A percentile compares a stretch with the other conserved stretches of the same genome.
Conservation (phyloP, 1,140 invertebrate genomes). For the Mactra quadrangularis region DNA sequence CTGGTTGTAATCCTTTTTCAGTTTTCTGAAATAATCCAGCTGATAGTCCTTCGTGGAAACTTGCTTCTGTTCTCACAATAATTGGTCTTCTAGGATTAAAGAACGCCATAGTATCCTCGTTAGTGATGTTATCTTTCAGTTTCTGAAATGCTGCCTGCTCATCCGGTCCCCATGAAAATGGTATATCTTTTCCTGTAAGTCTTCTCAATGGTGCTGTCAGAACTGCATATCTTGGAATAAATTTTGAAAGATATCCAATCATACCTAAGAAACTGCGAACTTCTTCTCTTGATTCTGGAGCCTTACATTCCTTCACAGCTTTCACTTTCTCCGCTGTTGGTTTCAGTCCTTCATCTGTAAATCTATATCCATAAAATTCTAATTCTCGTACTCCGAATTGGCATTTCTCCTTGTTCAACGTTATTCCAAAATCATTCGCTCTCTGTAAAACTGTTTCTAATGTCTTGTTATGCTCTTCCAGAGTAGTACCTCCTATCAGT, state of each 20-base stretch:
- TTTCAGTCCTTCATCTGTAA: slow-evolving; percentile 65
- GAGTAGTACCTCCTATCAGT: slow-evolving; percentile 32
- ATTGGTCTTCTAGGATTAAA: slow-evolving; percentile 69
- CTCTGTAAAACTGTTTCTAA: slow-evolving; percentile 60
- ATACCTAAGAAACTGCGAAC: slow-evolving; percentile 71
- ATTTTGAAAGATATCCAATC: slow-evolving; percentile 69
- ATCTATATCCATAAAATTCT: slow-evolving; percentile 65
- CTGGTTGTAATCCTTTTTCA: slow-evolving; percentile 64
- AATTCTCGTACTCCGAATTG: slow-evolving; percentile 62
- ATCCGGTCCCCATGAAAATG: slow-evolving; percentile 64
- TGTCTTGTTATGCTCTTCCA: slow-evolving; percentile 66
- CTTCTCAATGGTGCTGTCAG: slow-evolving; percentile 63
- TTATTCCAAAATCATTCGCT: slow-evolving; percentile 62
- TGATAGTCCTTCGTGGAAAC: slow-evolving; percentile 81
- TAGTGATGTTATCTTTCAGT: slow-evolving; percentile 66
- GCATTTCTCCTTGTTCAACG: slow-evolving; percentile 67
- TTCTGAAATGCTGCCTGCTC: slow-evolving; percentile 66
- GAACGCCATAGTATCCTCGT: slow-evolving; percentile 44
- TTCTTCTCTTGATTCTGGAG: slow-evolving; percentile 63
- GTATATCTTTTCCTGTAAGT: slow-evolving; percentile 63
- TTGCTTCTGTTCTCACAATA: slow-evolving; percentile 82
- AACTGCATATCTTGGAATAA: slow-evolving; percentile 69
- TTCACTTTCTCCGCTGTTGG: slow-evolving; percentile 65
- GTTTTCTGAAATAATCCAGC: slow-evolving; percentile 78
- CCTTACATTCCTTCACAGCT: slow-evolving; percentile 62